A percentile compares a stretch with the other conserved stretches of the same genome.
These are phyloP conservation scores for Agrilus cyanescens DNA, from an alignment of 2,888 invertebrate genomes.

Conservation along the genomic window DNA sequence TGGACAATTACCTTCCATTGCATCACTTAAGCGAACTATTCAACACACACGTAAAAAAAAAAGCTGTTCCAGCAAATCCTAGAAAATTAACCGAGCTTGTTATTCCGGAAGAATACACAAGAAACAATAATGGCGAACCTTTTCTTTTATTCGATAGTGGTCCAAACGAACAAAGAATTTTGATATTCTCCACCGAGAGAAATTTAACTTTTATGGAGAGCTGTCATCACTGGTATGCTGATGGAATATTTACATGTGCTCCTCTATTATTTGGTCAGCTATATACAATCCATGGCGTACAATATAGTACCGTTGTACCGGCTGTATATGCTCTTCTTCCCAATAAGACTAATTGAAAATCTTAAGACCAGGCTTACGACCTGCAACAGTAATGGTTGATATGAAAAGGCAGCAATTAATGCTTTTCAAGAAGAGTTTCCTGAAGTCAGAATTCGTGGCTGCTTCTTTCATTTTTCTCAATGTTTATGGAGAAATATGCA, in stretches of 20 bases:
- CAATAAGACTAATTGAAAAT: conserved; percentile 8
- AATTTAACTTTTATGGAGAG: conserved; percentile 1
- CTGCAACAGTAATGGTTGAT: conserved; percentile 7
- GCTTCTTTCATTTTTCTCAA: conserved; percentile 12
- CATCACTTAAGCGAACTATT: neutral
- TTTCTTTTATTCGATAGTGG: conserved; percentile 1
- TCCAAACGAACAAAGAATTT: neutral
- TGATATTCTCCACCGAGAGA: neutral
- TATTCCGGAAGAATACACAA: neutral
- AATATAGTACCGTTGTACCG: conserved; percentile 12
- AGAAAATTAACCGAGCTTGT: neutral
- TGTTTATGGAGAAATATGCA: conserved; percentile 10
- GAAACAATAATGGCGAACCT: conserved; percentile 1
- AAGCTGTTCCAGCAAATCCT: conserved; percentile 1
- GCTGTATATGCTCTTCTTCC: conserved; percentile 12
- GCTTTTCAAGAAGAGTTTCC: conserved; percentile 6
- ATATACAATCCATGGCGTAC: no score
- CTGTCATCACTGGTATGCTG: conserved; percentile 12
- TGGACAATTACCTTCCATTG: conserved; percentile 1
- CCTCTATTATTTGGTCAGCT: conserved; percentile 14
- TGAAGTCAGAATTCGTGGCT: conserved; percentile 2
- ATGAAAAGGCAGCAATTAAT: conserved; percentile 6
- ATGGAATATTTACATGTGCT: conserved; percentile 15
- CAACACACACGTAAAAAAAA: neutral
- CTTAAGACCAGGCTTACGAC: conserved; percentile 2